Conservation (phyloP, 1,140 invertebrate genomes). For the Solenopsis fugax region DNA sequence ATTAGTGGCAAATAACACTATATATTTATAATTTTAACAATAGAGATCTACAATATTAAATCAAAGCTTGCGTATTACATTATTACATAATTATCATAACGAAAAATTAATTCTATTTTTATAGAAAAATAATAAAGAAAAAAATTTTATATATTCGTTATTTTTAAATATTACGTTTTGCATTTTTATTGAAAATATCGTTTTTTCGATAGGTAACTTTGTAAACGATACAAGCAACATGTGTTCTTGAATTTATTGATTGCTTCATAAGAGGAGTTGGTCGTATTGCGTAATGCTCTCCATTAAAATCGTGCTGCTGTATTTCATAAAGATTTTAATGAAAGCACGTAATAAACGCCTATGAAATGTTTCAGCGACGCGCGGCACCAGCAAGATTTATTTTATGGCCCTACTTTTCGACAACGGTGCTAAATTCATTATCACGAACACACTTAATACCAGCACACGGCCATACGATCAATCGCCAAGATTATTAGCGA, state of each 20-base stretch:
- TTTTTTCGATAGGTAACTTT: background rate
- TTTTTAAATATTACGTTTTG: background rate
- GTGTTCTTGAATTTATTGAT: slow-evolving; percentile 53
- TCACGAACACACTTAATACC: slow-evolving; percentile 68
- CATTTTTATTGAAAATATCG: background rate
- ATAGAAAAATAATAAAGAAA: background rate
- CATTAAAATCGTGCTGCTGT: slow-evolving; percentile 60
- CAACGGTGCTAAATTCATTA: slow-evolving; percentile 79
- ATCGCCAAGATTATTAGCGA: slow-evolving; percentile 75
- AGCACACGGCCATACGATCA: slow-evolving; percentile 61
- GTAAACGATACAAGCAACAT: background rate
- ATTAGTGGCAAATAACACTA: background rate
- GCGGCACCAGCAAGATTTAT: slow-evolving; percentile 74
- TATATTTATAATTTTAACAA: background rate
- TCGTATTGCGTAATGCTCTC: slow-evolving; percentile 48
- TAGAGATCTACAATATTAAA: background rate
- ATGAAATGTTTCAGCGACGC: slow-evolving; percentile 70
- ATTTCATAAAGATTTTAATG: slow-evolving; percentile 79
- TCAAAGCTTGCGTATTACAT: background rate
- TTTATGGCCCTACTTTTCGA: slow-evolving; percentile 79
- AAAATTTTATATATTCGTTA: background rate
- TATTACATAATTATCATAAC: background rate
- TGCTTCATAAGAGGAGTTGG: slow-evolving; percentile 48
- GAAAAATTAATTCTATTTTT: background rate
- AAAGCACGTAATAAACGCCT: slow-evolving; percentile 78